Conservation (phyloP, 2,888 invertebrate species). For the Lysandra coridon region DNA sequence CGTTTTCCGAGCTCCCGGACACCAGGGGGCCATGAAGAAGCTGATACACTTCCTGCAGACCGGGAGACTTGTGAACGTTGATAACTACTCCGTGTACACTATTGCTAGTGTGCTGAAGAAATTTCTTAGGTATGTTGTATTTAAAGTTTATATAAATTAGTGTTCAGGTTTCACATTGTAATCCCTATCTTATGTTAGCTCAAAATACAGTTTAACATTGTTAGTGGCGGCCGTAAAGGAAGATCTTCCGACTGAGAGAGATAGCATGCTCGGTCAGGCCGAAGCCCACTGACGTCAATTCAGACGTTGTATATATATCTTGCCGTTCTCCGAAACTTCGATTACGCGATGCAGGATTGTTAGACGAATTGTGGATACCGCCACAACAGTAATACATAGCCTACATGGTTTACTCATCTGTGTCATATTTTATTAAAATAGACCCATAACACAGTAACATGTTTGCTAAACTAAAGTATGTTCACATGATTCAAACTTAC, state of each 20-base stretch:
- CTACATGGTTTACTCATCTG: not conserved
- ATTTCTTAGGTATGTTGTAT: conserved; percentile 84
- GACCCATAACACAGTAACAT: too few relatives aligned
- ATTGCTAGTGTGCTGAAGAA: conserved; percentile 99
- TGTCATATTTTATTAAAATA: too few relatives aligned
- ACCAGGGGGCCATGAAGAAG: conserved; percentile 97
- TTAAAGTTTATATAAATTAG: not conserved
- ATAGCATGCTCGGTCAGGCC: too few relatives aligned
- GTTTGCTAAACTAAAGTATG: too few relatives aligned
- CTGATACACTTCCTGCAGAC: conserved; percentile 94
- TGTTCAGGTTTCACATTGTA: not conserved
- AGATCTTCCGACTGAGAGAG: too few relatives aligned
- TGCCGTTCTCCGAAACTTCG: too few relatives aligned
- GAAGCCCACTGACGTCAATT: too few relatives aligned
- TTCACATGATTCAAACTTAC: too few relatives aligned
- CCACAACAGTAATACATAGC: not conserved
- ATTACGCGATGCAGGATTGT: too few relatives aligned
- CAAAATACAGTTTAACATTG: not conserved
- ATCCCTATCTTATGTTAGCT: not conserved
- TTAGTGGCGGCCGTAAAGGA: too few relatives aligned
- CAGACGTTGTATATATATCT: too few relatives aligned
- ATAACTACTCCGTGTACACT: conserved; percentile 97
- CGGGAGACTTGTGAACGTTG: conserved; percentile 93
- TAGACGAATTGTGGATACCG: too few relatives aligned
- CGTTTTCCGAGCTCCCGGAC: conserved; percentile 96